Evolutionary conservation across 2,797 vertebrate genomes (phyloP).

Genomic region (Taeniopygia guttata): DNA sequence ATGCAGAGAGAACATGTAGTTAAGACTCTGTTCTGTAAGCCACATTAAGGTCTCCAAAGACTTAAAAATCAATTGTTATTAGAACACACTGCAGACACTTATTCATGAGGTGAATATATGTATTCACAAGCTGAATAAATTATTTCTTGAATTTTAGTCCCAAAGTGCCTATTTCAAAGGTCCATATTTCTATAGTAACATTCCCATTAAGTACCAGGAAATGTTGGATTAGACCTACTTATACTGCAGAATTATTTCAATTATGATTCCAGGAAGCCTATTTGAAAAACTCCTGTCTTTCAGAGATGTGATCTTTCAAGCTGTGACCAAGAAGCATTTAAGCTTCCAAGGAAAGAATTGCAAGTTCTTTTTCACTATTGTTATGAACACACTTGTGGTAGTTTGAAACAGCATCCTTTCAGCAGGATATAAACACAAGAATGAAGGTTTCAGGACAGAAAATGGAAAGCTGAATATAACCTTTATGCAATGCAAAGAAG

Average conservation of each 20-base stretch:
- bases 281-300: slow-evolving; percentile 25
- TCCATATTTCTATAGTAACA: slow-evolving; percentile 58
- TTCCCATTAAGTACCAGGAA: slow-evolving; percentile 32
- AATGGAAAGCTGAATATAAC: neutral
- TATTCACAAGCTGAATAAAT: neutral
- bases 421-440: neutral
- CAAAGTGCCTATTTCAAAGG: neutral
- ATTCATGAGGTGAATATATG: neutral
- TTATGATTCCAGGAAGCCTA: slow-evolving; percentile 41
- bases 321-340: slow-evolving; percentile 7
- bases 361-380: neutral
- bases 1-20: neutral
- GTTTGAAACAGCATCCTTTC: neutral
- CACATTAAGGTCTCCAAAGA: neutral
- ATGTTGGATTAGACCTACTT: slow-evolving; percentile 13
- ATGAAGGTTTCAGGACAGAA: neutral
- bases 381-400: neutral
- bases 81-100: neutral
- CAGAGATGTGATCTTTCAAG: neutral
- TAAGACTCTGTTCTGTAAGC: neutral
- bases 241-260: slow-evolving; percentile 7
- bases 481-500: neutral
- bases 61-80: neutral
- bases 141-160: neutral
- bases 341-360: neutral